Evolutionary conservation across 2,888 invertebrate species (phyloP).

Genomic region (Hypomecis punctinalis): DNA sequence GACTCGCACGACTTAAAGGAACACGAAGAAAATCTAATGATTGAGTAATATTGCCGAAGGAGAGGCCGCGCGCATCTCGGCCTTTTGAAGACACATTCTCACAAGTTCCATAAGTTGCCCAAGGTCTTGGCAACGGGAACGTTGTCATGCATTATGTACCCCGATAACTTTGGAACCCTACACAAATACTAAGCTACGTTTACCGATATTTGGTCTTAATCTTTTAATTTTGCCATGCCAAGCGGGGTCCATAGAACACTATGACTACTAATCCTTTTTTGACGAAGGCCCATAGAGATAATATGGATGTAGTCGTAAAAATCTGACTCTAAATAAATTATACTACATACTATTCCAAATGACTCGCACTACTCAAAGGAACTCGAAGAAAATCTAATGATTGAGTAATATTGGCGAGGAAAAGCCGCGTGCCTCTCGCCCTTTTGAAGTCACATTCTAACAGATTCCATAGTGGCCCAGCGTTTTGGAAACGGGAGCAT

Average conservation of each 20-base stretch:
- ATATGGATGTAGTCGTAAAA: too few relatives aligned
- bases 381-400: constrained; percentile 35
- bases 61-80: constrained; percentile 37
- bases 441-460: constrained; percentile 53
- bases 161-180: too few relatives aligned
- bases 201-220: too few relatives aligned
- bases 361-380: constrained; percentile 8
- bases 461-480: constrained; percentile 58
- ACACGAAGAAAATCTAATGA: constrained; percentile 35
- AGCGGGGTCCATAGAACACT: too few relatives aligned
- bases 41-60: constrained; percentile 39
- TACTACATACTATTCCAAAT: background rate
- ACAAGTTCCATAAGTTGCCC: constrained; percentile 57
- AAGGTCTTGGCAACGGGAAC: constrained; percentile 65
- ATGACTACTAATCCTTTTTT: too few relatives aligned
- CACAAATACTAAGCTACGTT: too few relatives aligned
- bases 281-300: too few relatives aligned
- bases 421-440: constrained; percentile 37
- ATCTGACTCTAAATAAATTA: background rate
- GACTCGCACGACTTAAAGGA: constrained; percentile 7
- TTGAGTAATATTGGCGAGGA: constrained; percentile 39
- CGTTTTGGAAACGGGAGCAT: constrained; percentile 67
- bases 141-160: constrained; percentile 65
- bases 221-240: too few relatives aligned
- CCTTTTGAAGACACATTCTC: constrained; percentile 53